Evolutionary conservation across 2,113 vertebrate species (phyloP).

Genomic region (Pelodiscus sinensis): DNA sequence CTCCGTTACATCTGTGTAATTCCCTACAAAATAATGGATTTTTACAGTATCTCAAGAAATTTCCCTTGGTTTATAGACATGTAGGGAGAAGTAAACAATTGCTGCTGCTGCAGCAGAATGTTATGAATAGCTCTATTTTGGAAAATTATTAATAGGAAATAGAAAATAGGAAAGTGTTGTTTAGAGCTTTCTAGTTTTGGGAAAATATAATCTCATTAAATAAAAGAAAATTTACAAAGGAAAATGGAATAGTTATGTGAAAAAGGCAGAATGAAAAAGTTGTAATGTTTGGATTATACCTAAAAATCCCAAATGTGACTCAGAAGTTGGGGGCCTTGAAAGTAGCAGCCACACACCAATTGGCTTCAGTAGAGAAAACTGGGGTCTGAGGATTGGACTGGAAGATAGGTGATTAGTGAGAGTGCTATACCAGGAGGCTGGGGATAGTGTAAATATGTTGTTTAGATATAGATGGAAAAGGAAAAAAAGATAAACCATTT

Average conservation of each 20-base stretch:
- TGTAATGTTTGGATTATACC: neutral
- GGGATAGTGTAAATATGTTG: neutral
- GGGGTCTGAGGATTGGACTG: neutral
- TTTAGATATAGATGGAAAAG: neutral
- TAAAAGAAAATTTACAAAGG: neutral
- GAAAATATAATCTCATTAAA: neutral
- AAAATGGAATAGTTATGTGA: neutral
- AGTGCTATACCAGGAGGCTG: neutral
- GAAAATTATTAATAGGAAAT: neutral
- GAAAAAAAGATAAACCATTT: neutral
- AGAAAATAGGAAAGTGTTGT: neutral
- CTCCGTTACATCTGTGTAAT: neutral
- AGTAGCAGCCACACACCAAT: constrained; percentile 15
- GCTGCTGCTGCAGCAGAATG: rapidly evolving
- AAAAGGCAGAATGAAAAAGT: neutral
- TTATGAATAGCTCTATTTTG: neutral
- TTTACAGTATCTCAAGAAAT: neutral
- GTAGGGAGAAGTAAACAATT: neutral
- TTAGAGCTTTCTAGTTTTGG: neutral
- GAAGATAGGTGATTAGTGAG: neutral
- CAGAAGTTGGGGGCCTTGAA: neutral
- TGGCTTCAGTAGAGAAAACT: neutral
- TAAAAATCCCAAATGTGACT: neutral
- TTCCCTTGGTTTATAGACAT: neutral
- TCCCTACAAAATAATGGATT: neutral